phyloP scores from a whole-genome alignment of 2,888 invertebrate genomes.

The Gastracanthus pulcherrimus region DNA sequence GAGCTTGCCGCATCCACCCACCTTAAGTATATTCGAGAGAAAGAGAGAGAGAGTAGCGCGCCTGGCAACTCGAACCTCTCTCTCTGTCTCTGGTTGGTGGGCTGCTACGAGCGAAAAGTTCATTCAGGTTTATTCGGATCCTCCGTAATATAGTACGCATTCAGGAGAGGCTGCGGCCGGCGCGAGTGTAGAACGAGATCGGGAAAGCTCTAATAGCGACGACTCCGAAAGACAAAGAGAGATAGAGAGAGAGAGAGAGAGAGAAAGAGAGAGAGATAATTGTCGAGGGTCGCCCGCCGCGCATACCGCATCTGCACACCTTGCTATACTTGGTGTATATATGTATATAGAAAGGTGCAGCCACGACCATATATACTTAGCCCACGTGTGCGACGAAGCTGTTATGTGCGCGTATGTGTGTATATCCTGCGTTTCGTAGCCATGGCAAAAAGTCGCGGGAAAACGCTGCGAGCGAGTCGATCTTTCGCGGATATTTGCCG shows the following conservation, averaged over 20 bases:
- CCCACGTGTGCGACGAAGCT: slow-evolving; percentile 44
- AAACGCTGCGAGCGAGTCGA: background rate
- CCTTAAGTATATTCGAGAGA: background rate
- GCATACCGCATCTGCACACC: no score
- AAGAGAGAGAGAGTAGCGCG: background rate
- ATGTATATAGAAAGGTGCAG: slow-evolving; percentile 38
- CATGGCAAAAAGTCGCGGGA: background rate
- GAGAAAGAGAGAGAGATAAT: no score
- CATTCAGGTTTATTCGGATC: slow-evolving; percentile 14
- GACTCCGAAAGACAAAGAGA: no score
- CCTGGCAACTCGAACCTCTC: background rate
- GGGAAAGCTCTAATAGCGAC: no score
- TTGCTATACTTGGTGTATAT: no score
- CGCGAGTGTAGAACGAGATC: no score
- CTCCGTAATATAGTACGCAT: background rate
- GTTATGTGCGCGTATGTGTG: no score
- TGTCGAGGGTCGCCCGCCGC: slow-evolving; percentile 40
- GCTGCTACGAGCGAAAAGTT: background rate
- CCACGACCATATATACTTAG: slow-evolving; percentile 53
- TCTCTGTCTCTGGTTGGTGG: no score
- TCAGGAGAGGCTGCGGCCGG: background rate
- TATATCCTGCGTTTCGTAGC: background rate
- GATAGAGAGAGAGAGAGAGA: no score
- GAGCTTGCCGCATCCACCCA: background rate
- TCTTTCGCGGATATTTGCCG: no score